Conservation (phyloP, 2,888 invertebrate genomes). For the Synergus gifuensis region DNA sequence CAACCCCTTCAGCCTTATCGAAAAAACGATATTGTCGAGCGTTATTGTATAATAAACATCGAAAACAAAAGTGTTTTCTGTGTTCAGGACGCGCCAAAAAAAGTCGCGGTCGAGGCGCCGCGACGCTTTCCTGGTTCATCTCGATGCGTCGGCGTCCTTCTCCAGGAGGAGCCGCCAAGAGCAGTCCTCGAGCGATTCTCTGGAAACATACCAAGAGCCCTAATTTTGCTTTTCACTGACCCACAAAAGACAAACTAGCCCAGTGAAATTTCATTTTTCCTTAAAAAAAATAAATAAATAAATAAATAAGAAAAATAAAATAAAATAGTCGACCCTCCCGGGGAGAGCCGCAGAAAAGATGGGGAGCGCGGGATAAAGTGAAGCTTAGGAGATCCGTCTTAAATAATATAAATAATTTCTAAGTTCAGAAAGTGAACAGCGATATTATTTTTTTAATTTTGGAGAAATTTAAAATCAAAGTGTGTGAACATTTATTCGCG, state of each 20-base stretch:
- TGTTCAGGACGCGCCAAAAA: neutral
- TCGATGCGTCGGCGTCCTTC: conserved; percentile 37
- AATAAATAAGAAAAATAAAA: neutral
- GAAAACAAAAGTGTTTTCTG: conserved; percentile 11
- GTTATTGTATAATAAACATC: neutral
- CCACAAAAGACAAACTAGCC: neutral
- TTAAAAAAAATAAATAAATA: neutral
- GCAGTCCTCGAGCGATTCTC: conserved; percentile 17
- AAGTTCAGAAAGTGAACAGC: neutral
- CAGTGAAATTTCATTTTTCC: neutral
- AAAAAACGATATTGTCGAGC: neutral
- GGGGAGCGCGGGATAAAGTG: conserved; percentile 37
- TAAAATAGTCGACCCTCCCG: conserved; percentile 9
- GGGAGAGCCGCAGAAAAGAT: conserved; percentile 16
- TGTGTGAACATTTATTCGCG: conserved; percentile 39
- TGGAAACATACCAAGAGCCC: conserved; percentile 1
- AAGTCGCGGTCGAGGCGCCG: conserved; percentile 24
- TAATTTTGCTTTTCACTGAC: neutral
- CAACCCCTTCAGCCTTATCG: conserved; percentile 13
- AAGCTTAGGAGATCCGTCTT: neutral
- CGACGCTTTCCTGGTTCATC: conserved; percentile 23
- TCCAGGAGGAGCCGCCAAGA: conserved; percentile 33
- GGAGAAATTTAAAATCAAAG: neutral
- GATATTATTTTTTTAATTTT: neutral
- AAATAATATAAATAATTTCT: neutral